Evolutionary conservation across 2,888 invertebrate genomes (phyloP).

Genomic region (Drosophila seclusa): DNA sequence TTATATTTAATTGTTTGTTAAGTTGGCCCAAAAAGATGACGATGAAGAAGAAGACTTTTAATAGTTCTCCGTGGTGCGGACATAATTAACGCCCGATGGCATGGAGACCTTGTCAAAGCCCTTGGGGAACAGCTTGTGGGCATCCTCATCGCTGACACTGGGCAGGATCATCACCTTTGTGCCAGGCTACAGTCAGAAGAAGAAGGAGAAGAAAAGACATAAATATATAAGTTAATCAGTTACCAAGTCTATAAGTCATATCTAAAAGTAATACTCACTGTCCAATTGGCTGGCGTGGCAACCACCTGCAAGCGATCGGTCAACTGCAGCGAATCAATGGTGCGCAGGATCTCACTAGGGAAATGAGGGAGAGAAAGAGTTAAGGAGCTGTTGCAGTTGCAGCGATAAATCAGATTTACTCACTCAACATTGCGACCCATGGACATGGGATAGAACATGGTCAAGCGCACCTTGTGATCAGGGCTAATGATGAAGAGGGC

Average conservation of each 20-base stretch:
- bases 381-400: not conserved
- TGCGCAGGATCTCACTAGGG: conserved; percentile 92
- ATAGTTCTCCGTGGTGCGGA: conserved; percentile 90
- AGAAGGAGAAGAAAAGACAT: not conserved
- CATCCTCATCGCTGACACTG: conserved; percentile 88
- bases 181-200: conserved; percentile 86
- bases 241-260: no score
- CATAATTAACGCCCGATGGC: conserved; percentile 91
- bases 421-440: conserved; percentile 94
- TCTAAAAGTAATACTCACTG: conserved; percentile 86
- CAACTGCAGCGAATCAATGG: conserved; percentile 93
- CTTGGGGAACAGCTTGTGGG: conserved; percentile 88
- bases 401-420: conserved; percentile 81
- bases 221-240: not conserved
- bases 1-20: no score
- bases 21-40: no score
- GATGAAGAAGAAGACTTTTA: conserved; percentile 62
- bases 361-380: not conserved
- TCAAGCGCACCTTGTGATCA: conserved; percentile 90
- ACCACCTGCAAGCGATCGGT: conserved; percentile 89
- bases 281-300: conserved; percentile 95
- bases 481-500: conserved; percentile 93
- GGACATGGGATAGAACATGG: conserved; percentile 93
- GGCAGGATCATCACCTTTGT: conserved; percentile 93
- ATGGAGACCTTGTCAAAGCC: conserved; percentile 89